These are phyloP conservation scores for Lutraria lutraria DNA, from an alignment of 2,888 invertebrate genomes.

Conservation along the genomic window DNA sequence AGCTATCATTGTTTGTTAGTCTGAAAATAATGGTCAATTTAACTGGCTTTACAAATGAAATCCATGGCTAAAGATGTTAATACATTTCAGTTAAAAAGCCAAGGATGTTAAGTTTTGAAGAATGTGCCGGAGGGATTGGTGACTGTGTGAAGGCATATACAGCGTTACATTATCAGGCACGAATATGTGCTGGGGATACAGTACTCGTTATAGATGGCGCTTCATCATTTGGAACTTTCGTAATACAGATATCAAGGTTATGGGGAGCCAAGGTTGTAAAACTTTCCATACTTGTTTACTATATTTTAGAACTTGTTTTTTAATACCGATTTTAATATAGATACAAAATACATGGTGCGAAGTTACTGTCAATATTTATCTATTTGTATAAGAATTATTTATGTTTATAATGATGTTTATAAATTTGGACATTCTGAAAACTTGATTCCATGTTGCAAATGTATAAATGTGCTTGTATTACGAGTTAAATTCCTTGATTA, in stretches of 20 bases:
- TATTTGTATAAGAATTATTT: too few species aligned
- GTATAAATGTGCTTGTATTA: too few species aligned
- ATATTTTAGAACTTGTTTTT: neutral
- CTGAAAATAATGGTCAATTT: too few species aligned
- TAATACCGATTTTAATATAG: too few species aligned
- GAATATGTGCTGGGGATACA: conserved; percentile 86
- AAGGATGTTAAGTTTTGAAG: conserved; percentile 85
- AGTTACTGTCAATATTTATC: too few species aligned
- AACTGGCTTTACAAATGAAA: too few species aligned
- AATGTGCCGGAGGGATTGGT: conserved; percentile 87
- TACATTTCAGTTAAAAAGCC: conserved; percentile 86
- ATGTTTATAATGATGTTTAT: too few species aligned
- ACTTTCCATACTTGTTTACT: neutral
- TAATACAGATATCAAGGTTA: conserved; percentile 87
- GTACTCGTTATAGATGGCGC: conserved; percentile 87
- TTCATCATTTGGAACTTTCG: conserved; percentile 86
- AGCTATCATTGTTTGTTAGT: too few species aligned
- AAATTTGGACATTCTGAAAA: too few species aligned
- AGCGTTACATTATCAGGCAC: conserved; percentile 87
- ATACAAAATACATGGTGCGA: too few species aligned
- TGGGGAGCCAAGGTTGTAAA: conserved; percentile 87
- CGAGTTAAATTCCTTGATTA: neutral
- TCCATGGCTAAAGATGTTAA: too few species aligned
- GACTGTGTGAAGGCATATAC: conserved; percentile 87
- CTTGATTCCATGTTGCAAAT: too few species aligned